A percentile compares a stretch with the other conserved stretches of the same genome.
phyloP scores from a whole-genome alignment of 2,888 invertebrate species.

The Patella pellucida region DNA sequence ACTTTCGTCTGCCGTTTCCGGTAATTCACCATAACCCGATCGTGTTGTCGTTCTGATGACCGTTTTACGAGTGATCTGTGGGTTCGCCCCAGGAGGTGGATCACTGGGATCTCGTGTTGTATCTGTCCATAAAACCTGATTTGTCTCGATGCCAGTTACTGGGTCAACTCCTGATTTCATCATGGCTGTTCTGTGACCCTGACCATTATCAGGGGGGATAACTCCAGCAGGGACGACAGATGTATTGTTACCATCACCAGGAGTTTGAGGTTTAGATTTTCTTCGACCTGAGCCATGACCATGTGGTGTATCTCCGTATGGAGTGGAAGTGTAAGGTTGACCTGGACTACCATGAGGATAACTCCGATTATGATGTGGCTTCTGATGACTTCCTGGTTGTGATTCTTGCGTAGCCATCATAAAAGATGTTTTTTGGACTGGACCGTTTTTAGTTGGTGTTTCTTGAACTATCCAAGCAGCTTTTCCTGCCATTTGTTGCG shows the following conservation, averaged over 20 bases:
- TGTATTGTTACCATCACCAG: conserved; percentile 18
- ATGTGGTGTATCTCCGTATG: conserved; percentile 24
- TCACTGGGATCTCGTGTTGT: conserved; percentile 57
- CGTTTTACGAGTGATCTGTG: conserved; percentile 58
- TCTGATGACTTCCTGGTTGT: conserved; percentile 16
- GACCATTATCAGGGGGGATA: conserved; percentile 50
- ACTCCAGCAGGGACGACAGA: conserved; percentile 37
- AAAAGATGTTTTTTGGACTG: conserved; percentile 44
- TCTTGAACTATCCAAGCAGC: conserved; percentile 56
- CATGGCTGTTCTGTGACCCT: conserved; percentile 49
- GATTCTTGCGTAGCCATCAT: conserved; percentile 40
- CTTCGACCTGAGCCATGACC: conserved; percentile 25
- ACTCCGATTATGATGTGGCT: conserved; percentile 16
- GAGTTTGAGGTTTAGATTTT: conserved; percentile 21
- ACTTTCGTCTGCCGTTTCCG: conserved; percentile 52
- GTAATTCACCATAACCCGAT: conserved; percentile 51
- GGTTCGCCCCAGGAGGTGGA: conserved; percentile 51
- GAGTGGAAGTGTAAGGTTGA: conserved; percentile 45
- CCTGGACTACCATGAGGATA: conserved; percentile 43
- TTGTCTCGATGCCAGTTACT: conserved; percentile 50
- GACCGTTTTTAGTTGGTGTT: conserved; percentile 48
- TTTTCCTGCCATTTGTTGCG: conserved; percentile 40
- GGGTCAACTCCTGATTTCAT: conserved; percentile 57
- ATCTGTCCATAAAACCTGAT: conserved; percentile 62
- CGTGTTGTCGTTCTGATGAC: conserved; percentile 58